Evolutionary conservation across 1,140 invertebrate genomes (phyloP).

Genomic region (Meloidogyne exigua): DNA sequence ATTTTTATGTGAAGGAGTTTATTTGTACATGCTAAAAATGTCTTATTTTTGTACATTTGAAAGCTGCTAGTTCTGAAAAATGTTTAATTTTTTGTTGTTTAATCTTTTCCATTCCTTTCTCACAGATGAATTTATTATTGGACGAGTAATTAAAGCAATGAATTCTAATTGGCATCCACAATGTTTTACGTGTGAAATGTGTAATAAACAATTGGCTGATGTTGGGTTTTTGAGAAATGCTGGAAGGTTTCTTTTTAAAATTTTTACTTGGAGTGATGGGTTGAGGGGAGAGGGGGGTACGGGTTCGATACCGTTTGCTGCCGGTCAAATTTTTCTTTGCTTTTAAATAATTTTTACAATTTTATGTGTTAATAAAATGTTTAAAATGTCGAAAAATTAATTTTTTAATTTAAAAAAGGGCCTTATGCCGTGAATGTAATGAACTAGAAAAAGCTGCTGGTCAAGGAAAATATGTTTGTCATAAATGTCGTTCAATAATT

Average conservation of each 20-base stretch:
- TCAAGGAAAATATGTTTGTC: constrained; percentile 93
- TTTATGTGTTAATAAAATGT: background rate
- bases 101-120: too few relatives aligned
- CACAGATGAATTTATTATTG: constrained; percentile 62
- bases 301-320: background rate
- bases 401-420: constrained; percentile 69
- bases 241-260: constrained; percentile 47
- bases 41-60: too few relatives aligned
- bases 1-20: too few relatives aligned
- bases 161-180: constrained; percentile 95
- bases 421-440: constrained; percentile 94
- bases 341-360: too few relatives aligned
- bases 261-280: too few relatives aligned
- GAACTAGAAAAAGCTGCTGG: constrained; percentile 88
- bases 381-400: constrained; percentile 2
- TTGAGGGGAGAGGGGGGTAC: background rate
- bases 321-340: background rate
- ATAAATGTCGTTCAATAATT: constrained; percentile 96
- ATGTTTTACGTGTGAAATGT: constrained; percentile 94
- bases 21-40: too few relatives aligned
- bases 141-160: constrained; percentile 98
- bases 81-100: too few relatives aligned
- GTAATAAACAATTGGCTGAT: constrained; percentile 85
- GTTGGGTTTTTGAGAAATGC: constrained; percentile 75
- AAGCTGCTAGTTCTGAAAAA: too few relatives aligned